Evolutionary conservation across 1,140 invertebrate species (phyloP).

Genomic region (Ctenoplectra terminalis): DNA sequence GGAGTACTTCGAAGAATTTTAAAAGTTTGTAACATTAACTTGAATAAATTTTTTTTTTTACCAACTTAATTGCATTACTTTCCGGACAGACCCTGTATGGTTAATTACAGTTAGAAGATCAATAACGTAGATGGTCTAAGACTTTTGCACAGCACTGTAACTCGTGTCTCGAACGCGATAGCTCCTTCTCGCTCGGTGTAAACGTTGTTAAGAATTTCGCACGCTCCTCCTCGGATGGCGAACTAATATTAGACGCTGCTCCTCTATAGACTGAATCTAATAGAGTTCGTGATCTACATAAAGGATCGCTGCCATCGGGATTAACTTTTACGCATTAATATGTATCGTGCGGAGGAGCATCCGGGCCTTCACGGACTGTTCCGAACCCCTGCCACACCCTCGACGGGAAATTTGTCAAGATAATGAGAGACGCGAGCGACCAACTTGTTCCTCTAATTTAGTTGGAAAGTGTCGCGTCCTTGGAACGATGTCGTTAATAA

Average conservation of each 20-base stretch:
- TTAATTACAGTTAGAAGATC: too few species aligned
- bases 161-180: slow-evolving; percentile 19
- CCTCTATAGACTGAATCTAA: slow-evolving; percentile 50
- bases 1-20: too few species aligned
- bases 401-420: slow-evolving; percentile 57
- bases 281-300: slow-evolving; percentile 71
- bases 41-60: too few species aligned
- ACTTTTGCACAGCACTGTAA: too few species aligned
- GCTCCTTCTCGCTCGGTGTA: background rate
- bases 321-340: slow-evolving; percentile 71
- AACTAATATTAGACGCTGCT: slow-evolving; percentile 49
- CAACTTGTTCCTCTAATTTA: slow-evolving; percentile 64
- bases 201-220: slow-evolving; percentile 56
- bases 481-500: slow-evolving; percentile 63
- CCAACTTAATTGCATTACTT: too few species aligned
- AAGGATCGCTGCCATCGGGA: slow-evolving; percentile 55
- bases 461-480: slow-evolving; percentile 58
- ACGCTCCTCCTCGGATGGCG: background rate
- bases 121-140: too few species aligned
- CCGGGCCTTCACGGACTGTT: background rate
- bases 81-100: too few species aligned
- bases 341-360: slow-evolving; percentile 41
- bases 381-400: background rate
- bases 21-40: too few species aligned
- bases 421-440: slow-evolving; percentile 53